Evolutionary conservation across 37 sponge, comb jelly and placozoan genomes (phyloP).

Genomic region (Hormiphora californensis): DNA sequence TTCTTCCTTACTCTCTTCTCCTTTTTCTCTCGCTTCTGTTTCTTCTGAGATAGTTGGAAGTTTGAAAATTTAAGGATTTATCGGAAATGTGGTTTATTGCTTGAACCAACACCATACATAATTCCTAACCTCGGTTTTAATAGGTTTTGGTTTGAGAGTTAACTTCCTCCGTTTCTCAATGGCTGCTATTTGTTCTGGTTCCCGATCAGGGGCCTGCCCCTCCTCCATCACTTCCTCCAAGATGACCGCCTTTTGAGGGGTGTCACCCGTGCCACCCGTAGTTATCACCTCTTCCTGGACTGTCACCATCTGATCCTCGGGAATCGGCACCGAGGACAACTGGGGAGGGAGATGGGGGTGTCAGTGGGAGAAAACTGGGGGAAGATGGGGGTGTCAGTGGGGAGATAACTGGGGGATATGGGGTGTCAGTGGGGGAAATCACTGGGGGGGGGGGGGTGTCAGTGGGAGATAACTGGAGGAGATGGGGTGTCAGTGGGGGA

Average conservation of each 20-base stretch:
- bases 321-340: conserved; percentile 30
- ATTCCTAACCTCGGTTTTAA: background rate
- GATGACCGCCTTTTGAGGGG: background rate
- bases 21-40: background rate
- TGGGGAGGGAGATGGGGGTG: too few relatives aligned
- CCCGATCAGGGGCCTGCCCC: conserved; percentile 36
- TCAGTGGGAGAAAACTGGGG: too few relatives aligned
- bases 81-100: background rate
- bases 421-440: too few relatives aligned
- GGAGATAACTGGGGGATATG: too few relatives aligned
- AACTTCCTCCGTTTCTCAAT: conserved; percentile 50
- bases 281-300: conserved; percentile 43
- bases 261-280: background rate
- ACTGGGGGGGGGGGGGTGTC: too few relatives aligned
- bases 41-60: background rate
- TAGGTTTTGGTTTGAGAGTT: conserved; percentile 47
- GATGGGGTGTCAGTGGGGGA: too few relatives aligned
- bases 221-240: conserved; percentile 43
- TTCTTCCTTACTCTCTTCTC: background rate
- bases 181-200: conserved; percentile 43
- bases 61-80: background rate
- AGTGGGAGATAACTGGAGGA: too few relatives aligned
- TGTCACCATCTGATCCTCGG: conserved; percentile 55
- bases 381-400: too few relatives aligned
- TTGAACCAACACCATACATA: background rate